Evolutionary conservation across 2,113 vertebrate species (phyloP).

Genomic region (Anser cygnoides): DNA sequence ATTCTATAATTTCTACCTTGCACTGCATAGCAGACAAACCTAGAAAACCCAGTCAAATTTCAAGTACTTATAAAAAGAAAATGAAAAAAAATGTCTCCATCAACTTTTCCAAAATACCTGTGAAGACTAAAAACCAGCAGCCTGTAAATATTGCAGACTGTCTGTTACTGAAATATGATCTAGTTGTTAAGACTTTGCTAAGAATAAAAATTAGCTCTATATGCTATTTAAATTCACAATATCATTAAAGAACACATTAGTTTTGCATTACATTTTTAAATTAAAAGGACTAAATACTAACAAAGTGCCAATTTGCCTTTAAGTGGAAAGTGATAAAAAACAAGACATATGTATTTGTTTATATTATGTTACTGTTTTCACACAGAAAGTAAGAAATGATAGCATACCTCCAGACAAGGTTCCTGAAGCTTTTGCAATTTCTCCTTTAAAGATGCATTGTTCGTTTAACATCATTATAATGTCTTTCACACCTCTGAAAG

Average conservation of each 20-base stretch:
- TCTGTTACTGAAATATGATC: neutral
- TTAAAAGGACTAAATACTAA: neutral
- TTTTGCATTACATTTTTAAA: neutral
- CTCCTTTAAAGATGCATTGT: slow-evolving; percentile 90
- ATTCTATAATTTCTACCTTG: neutral
- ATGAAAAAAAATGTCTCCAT: neutral
- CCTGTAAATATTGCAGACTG: neutral
- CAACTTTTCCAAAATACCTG: neutral
- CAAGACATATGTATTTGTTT: neutral
- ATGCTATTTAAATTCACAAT: neutral
- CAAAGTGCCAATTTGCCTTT: neutral
- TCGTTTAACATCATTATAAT: slow-evolving; percentile 87
- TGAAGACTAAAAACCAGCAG: neutral
- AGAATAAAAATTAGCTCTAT: neutral
- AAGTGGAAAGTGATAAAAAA: neutral
- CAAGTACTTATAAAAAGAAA: neutral
- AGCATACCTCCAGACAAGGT: slow-evolving; percentile 89
- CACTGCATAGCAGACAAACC: neutral
- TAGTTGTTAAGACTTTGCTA: neutral
- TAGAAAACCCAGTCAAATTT: neutral
- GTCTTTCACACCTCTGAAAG: slow-evolving; percentile 92
- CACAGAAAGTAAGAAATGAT: neutral
- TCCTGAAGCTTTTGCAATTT: slow-evolving; percentile 97
- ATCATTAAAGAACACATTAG: neutral
- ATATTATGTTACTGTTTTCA: neutral